Evolutionary conservation across 2,113 vertebrate species (phyloP), one percentile per base, ranked within the genome.

Genomic region (Gavialis gangeticus): DNA sequence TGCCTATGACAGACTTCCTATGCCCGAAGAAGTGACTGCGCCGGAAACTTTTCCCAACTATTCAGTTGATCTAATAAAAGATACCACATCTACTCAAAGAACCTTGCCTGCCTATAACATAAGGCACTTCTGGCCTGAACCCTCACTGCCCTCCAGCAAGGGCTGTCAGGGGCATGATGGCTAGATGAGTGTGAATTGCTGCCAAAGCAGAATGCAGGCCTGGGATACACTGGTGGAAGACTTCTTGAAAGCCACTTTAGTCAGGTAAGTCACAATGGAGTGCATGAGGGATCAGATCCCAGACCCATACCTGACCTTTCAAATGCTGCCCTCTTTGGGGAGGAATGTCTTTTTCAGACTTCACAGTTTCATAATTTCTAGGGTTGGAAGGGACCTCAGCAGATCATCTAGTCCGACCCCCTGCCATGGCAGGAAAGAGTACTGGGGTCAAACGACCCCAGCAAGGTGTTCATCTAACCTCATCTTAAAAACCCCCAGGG

Each of bases 211-310:
- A 30, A 17, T 30, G 17, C 64, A n/a, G 28, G 15, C 28, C 17
- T 67, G 28, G 30, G 28, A 18, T 15, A 30, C 28, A 4, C 30
- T n/a, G 11, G 17, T n/a, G 28, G 28, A n/a, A 19, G 64, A 6
- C 15, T 46, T 46, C n/a, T 18, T 18, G 28, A 66, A 4, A 30
- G 64, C n/a, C 64, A 67, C 64, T 67, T 30, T 30, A 10, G 28
- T 13, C 64, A 67, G n/a, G n/a, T 18, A 67, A 18, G 18, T 30
- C 28, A 30, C 46, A 46, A 7, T 46, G 46, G 46, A 46, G 4
- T 0, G 6, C 81, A 12, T 22, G 56, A 16, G 5, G 63, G 12
- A 2, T 0, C 21, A 3, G 3, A 30, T 19, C 63, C 62, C 62
- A 25, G 7, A 12, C 17, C 7, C 16, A 16, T 30, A 21, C 4